Evolutionary conservation across 2,113 vertebrate genomes (phyloP).

Genomic region (Chaetodon trifascialis): DNA sequence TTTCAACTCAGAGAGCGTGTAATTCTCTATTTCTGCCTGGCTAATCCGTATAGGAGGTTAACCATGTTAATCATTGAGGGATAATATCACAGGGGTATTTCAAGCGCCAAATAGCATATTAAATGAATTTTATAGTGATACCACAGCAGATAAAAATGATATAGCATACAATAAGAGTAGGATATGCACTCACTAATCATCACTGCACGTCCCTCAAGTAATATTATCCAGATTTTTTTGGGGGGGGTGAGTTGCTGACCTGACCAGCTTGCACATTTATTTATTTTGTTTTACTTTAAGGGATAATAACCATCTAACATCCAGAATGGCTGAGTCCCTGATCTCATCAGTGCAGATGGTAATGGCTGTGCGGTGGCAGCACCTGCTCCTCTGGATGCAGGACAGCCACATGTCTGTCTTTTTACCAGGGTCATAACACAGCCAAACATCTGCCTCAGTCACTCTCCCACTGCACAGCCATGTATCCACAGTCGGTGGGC

Average conservation of each 20-base stretch:
- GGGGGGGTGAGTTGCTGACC: background rate
- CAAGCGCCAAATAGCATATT: slow-evolving; percentile 39
- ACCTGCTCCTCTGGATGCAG: slow-evolving; percentile 74
- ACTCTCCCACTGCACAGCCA: slow-evolving; percentile 51
- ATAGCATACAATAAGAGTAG: slow-evolving; percentile 15
- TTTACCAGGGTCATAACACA: slow-evolving; percentile 66
- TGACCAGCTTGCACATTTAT: slow-evolving; percentile 46
- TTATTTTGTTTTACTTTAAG: slow-evolving; percentile 62
- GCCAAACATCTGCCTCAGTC: slow-evolving; percentile 74
- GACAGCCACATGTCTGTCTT: slow-evolving; percentile 67
- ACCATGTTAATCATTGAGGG: slow-evolving; percentile 35
- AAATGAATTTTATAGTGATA: slow-evolving; percentile 41
- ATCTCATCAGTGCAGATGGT: slow-evolving; percentile 69
- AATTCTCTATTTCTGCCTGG: slow-evolving; percentile 2
- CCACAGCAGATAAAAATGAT: slow-evolving; percentile 35
- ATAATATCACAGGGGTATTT: slow-evolving; percentile 26
- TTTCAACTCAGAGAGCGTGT: background rate
- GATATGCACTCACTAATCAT: slow-evolving; percentile 12
- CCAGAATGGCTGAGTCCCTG: slow-evolving; percentile 52
- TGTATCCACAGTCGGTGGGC: slow-evolving; percentile 50
- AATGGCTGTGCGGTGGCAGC: slow-evolving; percentile 61
- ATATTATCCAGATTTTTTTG: background rate
- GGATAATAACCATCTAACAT: slow-evolving; percentile 56
- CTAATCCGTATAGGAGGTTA: slow-evolving; percentile 38
- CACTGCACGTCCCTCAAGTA: background rate